Evolutionary conservation across 1,140 invertebrate species (phyloP), one percentile per base, ranked within the genome.

Genomic region (Bombus impatiens): DNA sequence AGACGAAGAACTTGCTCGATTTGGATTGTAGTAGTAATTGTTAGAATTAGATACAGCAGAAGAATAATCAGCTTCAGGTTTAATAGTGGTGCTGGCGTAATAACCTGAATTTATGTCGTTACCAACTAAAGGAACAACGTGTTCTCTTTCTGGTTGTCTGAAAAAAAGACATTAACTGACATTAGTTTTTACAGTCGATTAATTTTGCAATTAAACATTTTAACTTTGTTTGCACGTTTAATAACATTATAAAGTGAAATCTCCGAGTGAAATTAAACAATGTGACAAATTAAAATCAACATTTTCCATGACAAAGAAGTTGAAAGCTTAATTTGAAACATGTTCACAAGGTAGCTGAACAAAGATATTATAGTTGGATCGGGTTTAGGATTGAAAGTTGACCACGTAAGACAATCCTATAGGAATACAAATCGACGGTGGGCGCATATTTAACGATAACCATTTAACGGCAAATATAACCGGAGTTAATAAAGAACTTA

Each of bases 31-130:
- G 15, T 90, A 89, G 76, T 88, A 88, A 68, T 77, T 82, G 12
- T 76, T 74, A 1, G 88, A 57, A 15, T 1, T 32, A 3, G 70
- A 37, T 25, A 35, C 13, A 62, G 72, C 57, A 8, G 76, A 18
- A 6, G 62, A n/a, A n/a, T 44, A 42, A 2, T 70, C 62, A 10
- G 44, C 68, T 65, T 67, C 57, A 1, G 89, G 87, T 65, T 71
- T 82, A 9, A 44, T 53, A 0, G 89, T 91, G 1, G 71, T 87
- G 35, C 76, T 82, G 37, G 37, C 35, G 18, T 90, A 87, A 59
- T 84, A 90, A 40, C 67, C 67, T 1, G 83, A 90, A 40, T 93
- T 94, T 35, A 95, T 94, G 35, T 93, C 94, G 78, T 95, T 95
- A 53, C 91, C 92, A 25, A 93, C 82, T 25, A 91, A 12, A 3